These are phyloP conservation scores for Melanostoma scalare DNA, from an alignment of 2,888 invertebrate species.

Conservation along the genomic window DNA sequence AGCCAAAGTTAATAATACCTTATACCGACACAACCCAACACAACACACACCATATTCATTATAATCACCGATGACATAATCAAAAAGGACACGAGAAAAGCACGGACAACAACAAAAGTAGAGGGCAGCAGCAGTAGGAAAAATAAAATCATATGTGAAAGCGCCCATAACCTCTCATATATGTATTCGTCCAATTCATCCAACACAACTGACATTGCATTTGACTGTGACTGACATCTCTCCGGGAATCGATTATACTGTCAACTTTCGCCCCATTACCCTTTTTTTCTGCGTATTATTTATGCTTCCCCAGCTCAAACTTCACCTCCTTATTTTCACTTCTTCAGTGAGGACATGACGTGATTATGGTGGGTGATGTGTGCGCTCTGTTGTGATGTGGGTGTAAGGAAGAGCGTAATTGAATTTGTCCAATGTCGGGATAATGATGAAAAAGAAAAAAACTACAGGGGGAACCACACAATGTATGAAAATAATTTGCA, in stretches of 20 bases:
- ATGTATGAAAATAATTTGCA: conserved; percentile 49
- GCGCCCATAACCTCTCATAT: conserved; percentile 49
- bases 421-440: conserved; percentile 72
- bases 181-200: conserved; percentile 5
- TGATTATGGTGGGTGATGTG: conserved; percentile 36
- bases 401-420: conserved; percentile 57
- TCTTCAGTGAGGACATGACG: conserved; percentile 53
- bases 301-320: conserved; percentile 33
- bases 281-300: conserved; percentile 61
- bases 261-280: conserved; percentile 71
- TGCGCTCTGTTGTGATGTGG: neutral
- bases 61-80: conserved; percentile 64
- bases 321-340: conserved; percentile 60
- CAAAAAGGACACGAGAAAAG: conserved; percentile 50
- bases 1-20: conserved; percentile 24
- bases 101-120: conserved; percentile 10
- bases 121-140: neutral
- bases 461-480: conserved; percentile 29
- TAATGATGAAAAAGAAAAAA: conserved; percentile 63
- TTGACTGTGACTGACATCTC: conserved; percentile 73
- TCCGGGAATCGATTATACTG: conserved; percentile 71
- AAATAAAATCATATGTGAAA: conserved; percentile 37
- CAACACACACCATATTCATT: conserved; percentile 55
- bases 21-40: conserved; percentile 16
- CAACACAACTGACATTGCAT: conserved; percentile 65